Evolutionary conservation across 2,113 vertebrate genomes (phyloP).

Genomic region (Riparia riparia): DNA sequence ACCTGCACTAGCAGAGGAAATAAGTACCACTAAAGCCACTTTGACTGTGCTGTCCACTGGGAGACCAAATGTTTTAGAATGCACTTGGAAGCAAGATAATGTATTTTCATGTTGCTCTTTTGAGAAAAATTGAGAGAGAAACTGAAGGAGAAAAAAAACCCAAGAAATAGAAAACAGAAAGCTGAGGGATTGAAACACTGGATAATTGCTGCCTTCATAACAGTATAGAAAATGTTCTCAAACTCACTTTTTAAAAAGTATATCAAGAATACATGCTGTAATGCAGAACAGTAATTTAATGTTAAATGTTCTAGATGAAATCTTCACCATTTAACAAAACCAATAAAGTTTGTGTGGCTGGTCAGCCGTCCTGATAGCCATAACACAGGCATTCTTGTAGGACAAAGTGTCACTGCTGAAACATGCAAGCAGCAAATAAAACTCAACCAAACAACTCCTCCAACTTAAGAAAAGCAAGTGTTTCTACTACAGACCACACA

Average conservation of each 20-base stretch:
- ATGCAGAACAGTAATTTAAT: background rate
- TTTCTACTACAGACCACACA: background rate
- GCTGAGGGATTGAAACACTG: background rate
- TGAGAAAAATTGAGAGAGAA: background rate
- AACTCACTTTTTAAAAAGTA: background rate
- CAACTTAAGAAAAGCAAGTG: background rate
- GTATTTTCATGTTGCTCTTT: background rate
- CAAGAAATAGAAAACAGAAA: background rate
- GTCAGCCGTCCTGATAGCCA: background rate
- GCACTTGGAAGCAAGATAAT: background rate
- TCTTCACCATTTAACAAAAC: background rate
- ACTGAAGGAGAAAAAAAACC: background rate
- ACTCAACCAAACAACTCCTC: background rate
- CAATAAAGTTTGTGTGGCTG: background rate
- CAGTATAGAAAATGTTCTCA: background rate
- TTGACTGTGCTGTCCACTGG: background rate
- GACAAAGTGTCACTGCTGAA: background rate
- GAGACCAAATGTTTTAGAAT: background rate
- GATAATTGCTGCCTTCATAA: background rate
- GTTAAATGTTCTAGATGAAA: background rate
- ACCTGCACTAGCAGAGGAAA: background rate
- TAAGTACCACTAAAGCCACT: background rate
- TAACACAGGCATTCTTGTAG: background rate
- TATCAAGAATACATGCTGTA: background rate
- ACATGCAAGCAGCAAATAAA: background rate